Evolutionary conservation across 2,797 vertebrate genomes (phyloP), one percentile per base, ranked within the genome.

Genomic region (Muscicapa comitata): DNA sequence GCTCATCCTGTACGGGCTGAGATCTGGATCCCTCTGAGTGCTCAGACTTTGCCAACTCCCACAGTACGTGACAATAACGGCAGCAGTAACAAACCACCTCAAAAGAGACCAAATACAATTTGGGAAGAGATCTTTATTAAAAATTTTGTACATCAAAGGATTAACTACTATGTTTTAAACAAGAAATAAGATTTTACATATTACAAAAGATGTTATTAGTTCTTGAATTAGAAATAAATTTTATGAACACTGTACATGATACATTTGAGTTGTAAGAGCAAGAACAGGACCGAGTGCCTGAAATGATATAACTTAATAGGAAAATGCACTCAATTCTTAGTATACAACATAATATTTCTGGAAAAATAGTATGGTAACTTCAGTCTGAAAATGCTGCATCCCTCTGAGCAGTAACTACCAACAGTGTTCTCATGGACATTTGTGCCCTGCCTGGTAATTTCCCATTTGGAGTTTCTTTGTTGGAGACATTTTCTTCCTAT

Each of bases 111-210:
- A 55, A 80, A 48, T 85, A 92, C 79, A 67, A 37, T 94, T 90
- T 90, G 82, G 93, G 89, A 96, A 96, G 90, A 97, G 96, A 98
- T 95, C 98, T 99, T 99, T 99, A 98, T 97, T 98, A 98, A 99
- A 98, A 98, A 98, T 96, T 98, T 97, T 98, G 97, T 97, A 99
- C 98, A 98, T 98, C 95, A 97, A 97, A 98, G 96, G 98, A 98
- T 97, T 98, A 98, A 97, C 96, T 96, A 85, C 96, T 98, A 95
- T 75, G 89, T 94, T 96, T 96, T 94, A 95, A 95, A 97, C 88
- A 96, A 97, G 94, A 87, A 97, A 95, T 61, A 80, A 98, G 89
- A 96, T 95, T 98, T 98, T 98, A 98, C 98, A 98, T 98, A 98
- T 96, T 95, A 96, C 89, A 97, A 95, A 93, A 95, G 93, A 74